Evolutionary conservation across 2,888 invertebrate genomes (phyloP).

Genomic region (Himalopsyche tibetana): DNA sequence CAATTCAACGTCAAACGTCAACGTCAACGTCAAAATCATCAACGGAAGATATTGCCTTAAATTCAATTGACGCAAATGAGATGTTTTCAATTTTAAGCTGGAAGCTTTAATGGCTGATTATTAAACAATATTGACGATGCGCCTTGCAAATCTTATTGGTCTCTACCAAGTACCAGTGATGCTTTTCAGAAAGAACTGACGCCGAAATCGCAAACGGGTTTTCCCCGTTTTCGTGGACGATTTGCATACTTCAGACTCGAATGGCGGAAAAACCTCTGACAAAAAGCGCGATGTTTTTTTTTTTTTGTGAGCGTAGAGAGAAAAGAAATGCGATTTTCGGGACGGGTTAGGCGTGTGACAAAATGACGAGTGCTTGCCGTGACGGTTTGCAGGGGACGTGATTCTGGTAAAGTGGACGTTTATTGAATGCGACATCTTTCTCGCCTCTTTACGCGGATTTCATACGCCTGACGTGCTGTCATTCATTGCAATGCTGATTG

Average conservation of each 20-base stretch:
- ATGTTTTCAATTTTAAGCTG: too few relatives aligned
- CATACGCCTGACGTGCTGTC: constrained; percentile 3
- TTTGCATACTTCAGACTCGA: neutral
- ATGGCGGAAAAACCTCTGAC: neutral
- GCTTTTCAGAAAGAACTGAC: neutral
- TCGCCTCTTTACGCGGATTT: constrained; percentile 6
- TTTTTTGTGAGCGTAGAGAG: neutral
- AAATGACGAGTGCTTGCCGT: neutral
- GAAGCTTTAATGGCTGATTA: too few relatives aligned
- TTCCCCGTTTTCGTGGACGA: neutral
- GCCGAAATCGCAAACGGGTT: neutral
- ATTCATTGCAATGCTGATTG: neutral
- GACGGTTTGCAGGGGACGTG: constrained; percentile 24
- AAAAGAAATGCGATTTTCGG: constrained; percentile 16
- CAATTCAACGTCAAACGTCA: too few relatives aligned
- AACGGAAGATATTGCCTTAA: too few relatives aligned
- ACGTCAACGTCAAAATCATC: too few relatives aligned
- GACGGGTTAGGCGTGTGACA: neutral
- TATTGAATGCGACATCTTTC: constrained; percentile 30
- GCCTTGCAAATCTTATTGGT: too few relatives aligned
- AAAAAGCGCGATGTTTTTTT: neutral
- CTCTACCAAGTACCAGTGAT: too few relatives aligned
- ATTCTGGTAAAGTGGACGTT: neutral
- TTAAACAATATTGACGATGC: too few relatives aligned
- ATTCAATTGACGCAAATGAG: too few relatives aligned